A percentile compares a stretch with the other conserved stretches of the same genome.
These are phyloP conservation scores for Menura novaehollandiae DNA, from an alignment of 2,113 vertebrate species.

Conservation along the genomic window DNA sequence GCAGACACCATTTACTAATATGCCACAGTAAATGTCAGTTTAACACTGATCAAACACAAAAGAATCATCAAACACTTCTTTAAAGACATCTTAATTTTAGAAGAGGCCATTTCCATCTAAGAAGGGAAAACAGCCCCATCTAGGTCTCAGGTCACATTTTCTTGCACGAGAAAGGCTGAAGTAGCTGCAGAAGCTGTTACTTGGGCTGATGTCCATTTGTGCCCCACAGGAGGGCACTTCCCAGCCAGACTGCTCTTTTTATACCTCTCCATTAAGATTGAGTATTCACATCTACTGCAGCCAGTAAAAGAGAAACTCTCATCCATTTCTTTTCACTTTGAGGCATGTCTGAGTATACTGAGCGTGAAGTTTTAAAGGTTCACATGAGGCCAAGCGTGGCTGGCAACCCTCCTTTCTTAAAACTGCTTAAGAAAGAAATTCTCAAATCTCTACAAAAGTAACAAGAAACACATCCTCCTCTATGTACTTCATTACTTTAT, in stretches of 20 bases:
- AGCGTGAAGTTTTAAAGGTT: not conserved
- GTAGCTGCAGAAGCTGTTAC: not conserved
- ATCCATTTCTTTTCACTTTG: not conserved
- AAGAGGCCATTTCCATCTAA: not conserved
- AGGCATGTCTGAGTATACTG: not conserved
- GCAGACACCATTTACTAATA: not conserved
- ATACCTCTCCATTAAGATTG: not conserved
- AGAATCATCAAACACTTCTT: not conserved
- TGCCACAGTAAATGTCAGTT: not conserved
- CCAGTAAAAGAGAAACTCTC: not conserved
- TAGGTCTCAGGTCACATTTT: not conserved
- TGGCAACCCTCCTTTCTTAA: not conserved
- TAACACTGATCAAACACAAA: not conserved
- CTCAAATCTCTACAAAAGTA: not conserved
- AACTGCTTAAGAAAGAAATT: not conserved
- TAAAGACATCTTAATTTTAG: not conserved
- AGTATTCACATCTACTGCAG: not conserved
- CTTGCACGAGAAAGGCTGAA: not conserved
- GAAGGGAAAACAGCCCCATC: not conserved
- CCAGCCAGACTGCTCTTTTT: not conserved
- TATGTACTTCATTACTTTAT: accelerated
- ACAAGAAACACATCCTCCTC: not conserved
- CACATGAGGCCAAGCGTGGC: not conserved
- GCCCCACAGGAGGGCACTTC: not conserved
- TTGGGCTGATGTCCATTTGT: not conserved